phyloP scores from a whole-genome alignment of 2,797 vertebrate species.

The Cynodonichthys magdalenae region DNA sequence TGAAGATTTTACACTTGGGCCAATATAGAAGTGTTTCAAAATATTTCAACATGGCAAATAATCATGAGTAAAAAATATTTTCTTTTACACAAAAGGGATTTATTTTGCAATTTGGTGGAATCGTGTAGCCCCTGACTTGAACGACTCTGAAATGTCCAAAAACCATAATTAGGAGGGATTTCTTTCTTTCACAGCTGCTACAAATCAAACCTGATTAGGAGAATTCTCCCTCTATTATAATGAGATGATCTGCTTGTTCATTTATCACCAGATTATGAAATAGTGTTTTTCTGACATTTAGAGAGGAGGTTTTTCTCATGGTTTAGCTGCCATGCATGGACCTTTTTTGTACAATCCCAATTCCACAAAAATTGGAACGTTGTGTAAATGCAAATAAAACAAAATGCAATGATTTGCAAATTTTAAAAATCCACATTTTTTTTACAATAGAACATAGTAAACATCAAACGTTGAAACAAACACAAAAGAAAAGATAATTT shows the following conservation, averaged over 20 bases:
- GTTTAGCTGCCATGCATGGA: conserved; percentile 42
- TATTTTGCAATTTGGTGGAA: conserved; percentile 46
- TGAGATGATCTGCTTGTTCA: conserved; percentile 48
- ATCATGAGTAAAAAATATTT: conserved; percentile 28
- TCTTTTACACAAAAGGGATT: conserved; percentile 28
- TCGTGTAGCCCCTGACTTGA: conserved; percentile 41
- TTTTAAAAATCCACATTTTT: too few relatives aligned
- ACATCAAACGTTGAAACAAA: too few relatives aligned
- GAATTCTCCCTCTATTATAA: conserved; percentile 38
- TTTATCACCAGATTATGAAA: conserved; percentile 55
- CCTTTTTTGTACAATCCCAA: conserved; percentile 20
- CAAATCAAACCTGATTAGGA: conserved; percentile 47
- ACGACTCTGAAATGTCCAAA: conserved; percentile 41
- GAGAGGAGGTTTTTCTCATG: conserved; percentile 17
- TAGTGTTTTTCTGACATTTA: conserved; percentile 34
- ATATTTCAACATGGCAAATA: conserved; percentile 43
- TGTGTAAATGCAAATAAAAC: too few relatives aligned
- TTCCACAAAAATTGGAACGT: too few relatives aligned
- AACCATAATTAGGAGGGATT: conserved; percentile 53
- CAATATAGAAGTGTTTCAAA: conserved; percentile 36
- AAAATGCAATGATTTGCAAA: too few relatives aligned
- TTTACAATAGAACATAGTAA: too few relatives aligned
- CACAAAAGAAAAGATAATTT: too few relatives aligned
- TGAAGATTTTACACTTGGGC: conserved; percentile 49
- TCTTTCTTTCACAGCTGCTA: conserved; percentile 66